A percentile compares a stretch with the other conserved stretches of the same genome.
Evolutionary conservation across 2,797 vertebrate species (phyloP).

Genomic region (Bradypus variegatus): DNA sequence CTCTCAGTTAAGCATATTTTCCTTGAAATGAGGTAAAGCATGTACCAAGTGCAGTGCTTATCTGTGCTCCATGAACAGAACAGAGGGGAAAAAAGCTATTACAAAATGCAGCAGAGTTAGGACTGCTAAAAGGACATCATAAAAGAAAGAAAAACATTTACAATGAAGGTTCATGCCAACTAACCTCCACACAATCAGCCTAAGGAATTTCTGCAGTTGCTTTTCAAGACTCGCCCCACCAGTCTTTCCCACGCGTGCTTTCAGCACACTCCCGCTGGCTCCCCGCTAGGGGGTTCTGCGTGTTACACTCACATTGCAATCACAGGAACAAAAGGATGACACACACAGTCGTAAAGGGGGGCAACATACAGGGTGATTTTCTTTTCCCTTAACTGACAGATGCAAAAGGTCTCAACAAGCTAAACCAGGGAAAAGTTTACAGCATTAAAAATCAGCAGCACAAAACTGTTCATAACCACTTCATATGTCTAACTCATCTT

Average conservation of each 20-base stretch:
- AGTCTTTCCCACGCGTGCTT: conserved; percentile 59
- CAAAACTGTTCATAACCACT: conserved; percentile 67
- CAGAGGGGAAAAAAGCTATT: conserved; percentile 68
- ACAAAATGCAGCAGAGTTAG: conserved; percentile 77
- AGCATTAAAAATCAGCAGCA: conserved; percentile 71
- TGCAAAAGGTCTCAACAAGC: conserved; percentile 68
- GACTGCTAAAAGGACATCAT: conserved; percentile 70
- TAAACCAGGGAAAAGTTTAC: conserved; percentile 60
- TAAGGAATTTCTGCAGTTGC: conserved; percentile 59
- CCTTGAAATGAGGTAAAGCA: conserved; percentile 95
- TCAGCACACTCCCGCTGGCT: conserved; percentile 59
- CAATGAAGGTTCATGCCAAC: conserved; percentile 67
- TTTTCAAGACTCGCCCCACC: conserved; percentile 66
- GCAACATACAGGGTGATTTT: conserved; percentile 50
- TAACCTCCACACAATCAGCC: conserved; percentile 59
- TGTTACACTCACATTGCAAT: conserved; percentile 52
- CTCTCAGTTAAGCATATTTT: conserved; percentile 76
- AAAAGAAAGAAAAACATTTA: conserved; percentile 56
- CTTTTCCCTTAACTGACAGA: conserved; percentile 59
- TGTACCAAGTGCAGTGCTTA: conserved; percentile 92
- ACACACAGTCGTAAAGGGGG: conserved; percentile 55
- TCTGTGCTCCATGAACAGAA: conserved; percentile 92
- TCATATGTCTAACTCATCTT: conserved; percentile 62
- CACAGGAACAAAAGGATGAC: conserved; percentile 63
- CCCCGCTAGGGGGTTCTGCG: conserved; percentile 42